A percentile compares a stretch with the other conserved stretches of the same genome.
Evolutionary conservation across 2,113 vertebrate genomes (phyloP).

Genomic region (Corythoichthys intestinalis): DNA sequence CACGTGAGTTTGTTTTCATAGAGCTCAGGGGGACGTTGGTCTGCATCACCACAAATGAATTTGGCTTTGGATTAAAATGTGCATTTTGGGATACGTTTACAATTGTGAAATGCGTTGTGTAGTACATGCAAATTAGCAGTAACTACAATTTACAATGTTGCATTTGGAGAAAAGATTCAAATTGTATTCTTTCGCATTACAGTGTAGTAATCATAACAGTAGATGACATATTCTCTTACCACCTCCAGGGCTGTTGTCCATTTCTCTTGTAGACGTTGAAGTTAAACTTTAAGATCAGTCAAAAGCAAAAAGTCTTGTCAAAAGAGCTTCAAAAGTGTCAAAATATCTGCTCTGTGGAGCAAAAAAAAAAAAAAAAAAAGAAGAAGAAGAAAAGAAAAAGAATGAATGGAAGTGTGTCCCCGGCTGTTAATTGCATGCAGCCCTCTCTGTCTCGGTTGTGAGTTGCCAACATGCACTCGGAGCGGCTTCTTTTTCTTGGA

Average conservation of each 20-base stretch:
- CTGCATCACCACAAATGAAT: conserved; percentile 18
- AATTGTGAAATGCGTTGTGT: background rate
- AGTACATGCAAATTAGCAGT: background rate
- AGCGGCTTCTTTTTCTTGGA: conserved; percentile 19
- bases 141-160: background rate
- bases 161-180: background rate
- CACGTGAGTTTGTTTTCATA: conserved; percentile 77
- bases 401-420: conserved; percentile 26
- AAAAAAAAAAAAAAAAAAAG: conserved; percentile 22
- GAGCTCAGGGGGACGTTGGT: conserved; percentile 60
- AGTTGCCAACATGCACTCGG: background rate
- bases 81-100: background rate
- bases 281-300: conserved; percentile 24
- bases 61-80: background rate
- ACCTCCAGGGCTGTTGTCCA: conserved; percentile 73
- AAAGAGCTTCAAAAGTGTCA: conserved; percentile 32
- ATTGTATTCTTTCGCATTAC: background rate
- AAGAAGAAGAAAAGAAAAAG: background rate
- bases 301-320: conserved; percentile 38
- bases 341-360: conserved; percentile 48
- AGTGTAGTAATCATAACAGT: background rate
- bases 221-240: conserved; percentile 37
- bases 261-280: conserved; percentile 36
- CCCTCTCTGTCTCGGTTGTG: background rate
- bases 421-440: conserved; percentile 5